Base-by-base conservation (phyloP, 2,888 invertebrate species). In the Pasiphila rectangulata region DNA sequence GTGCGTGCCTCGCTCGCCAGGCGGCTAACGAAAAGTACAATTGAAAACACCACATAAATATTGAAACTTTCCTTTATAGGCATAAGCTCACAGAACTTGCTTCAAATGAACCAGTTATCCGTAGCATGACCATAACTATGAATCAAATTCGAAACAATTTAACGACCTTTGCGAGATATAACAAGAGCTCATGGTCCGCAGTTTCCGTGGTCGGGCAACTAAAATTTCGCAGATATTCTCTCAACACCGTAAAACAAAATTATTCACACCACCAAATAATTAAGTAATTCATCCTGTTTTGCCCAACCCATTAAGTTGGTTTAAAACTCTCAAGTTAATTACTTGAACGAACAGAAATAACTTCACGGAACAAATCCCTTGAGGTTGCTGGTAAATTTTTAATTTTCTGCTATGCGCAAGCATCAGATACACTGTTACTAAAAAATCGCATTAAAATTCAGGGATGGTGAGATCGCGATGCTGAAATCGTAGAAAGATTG, bases 351-450 rank as follows among this genome's bases (percentile, higher is more conserved):
- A 64, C 64, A 72, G 67, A 72, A 67, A 67, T 69, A 59, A 63
- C 63, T 67, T 64, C 57, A 54, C 62, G 60, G 73, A 75, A 69
- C 68, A 69, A 72, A 67, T 66, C 70, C 66, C 74, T 63, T 17
- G 59, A 62, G 73, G 58, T 68, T 70, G 69, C 72, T 77, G 72
- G 70, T 67, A 72, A 72, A 65, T 72, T 79, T 79, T 78, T 80
- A 79, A 83, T 82, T 81, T 83, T 82, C 81, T 75, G 75, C 77
- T 69, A 74, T 78, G 72, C 69, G 61, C 76, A 75, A 70, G 69
- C 72, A 74, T 79, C 74, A 68, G 65, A 61, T 72, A 67, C 76
- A 77, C 53, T 75, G 77, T 76, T 75, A 64, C 69, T 63, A 64
- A 62, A 60, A 67, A 74, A 73, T 64, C 67, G 68, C 72, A 73